These are phyloP conservation scores for Oryzias celebensis DNA, from an alignment of 2,113 vertebrate species.

Conservation along the genomic window DNA sequence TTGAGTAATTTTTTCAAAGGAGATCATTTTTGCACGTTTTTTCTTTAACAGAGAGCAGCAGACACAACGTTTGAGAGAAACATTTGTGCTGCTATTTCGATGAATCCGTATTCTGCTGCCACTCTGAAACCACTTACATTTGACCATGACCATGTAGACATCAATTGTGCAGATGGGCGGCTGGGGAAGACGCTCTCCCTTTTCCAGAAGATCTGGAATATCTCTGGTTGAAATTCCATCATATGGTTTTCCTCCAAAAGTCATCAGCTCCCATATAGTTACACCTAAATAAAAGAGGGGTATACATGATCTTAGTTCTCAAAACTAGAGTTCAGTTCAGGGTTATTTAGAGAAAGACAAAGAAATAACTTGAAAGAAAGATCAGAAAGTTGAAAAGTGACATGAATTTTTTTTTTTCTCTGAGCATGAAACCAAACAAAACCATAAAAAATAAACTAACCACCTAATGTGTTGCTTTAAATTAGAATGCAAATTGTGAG, in stretches of 20 bases:
- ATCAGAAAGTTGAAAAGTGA: neutral
- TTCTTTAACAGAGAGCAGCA: too few relatives aligned
- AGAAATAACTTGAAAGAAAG: neutral
- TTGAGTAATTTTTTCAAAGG: too few relatives aligned
- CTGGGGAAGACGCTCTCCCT: slow-evolving; percentile 94
- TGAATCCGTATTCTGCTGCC: neutral
- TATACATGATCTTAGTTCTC: neutral
- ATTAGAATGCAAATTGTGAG: too few relatives aligned
- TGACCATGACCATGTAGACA: slow-evolving; percentile 99
- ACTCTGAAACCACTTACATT: slow-evolving; percentile 81
- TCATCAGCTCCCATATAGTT: slow-evolving; percentile 99
- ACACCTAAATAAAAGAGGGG: slow-evolving; percentile 80
- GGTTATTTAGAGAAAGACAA: neutral
- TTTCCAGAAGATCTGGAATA: slow-evolving; percentile 94
- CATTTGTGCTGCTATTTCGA: slow-evolving; percentile 4
- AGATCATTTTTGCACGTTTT: too few relatives aligned
- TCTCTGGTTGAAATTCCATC: slow-evolving; percentile 96
- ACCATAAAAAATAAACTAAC: too few relatives aligned
- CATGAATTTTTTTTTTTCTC: too few relatives aligned
- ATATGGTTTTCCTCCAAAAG: slow-evolving; percentile 96
- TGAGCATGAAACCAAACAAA: too few relatives aligned
- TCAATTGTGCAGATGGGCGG: slow-evolving; percentile 98
- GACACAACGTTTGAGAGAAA: neutral
- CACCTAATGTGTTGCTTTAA: too few relatives aligned
- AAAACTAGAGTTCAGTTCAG: slow-evolving; percentile 2